Conservation (phyloP, 2,113 vertebrate genomes). For the Formicarius rufipectus region DNA sequence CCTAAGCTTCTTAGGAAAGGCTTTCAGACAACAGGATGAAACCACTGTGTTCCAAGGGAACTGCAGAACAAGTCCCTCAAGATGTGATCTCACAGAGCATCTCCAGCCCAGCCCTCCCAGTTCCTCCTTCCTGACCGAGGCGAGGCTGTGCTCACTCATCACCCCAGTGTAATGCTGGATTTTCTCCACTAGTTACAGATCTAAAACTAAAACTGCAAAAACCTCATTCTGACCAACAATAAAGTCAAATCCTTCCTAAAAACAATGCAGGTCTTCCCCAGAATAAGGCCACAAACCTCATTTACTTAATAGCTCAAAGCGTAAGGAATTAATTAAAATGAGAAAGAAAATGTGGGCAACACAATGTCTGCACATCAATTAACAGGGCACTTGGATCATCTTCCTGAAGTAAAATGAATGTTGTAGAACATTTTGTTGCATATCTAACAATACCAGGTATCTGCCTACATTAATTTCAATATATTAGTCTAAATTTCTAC, state of each 20-base stretch:
- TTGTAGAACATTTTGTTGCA: neutral
- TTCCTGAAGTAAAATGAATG: neutral
- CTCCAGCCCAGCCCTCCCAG: neutral
- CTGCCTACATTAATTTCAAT: neutral
- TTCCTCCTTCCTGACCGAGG: neutral
- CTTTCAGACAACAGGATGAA: neutral
- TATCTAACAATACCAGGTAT: neutral
- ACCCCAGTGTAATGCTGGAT: neutral
- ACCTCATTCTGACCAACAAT: neutral
- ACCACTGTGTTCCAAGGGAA: neutral
- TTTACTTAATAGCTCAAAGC: neutral
- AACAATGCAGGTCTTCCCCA: neutral
- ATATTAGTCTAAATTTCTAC: neutral
- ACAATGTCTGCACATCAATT: neutral
- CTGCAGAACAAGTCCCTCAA: neutral
- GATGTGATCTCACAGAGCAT: neutral
- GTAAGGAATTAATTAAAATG: neutral
- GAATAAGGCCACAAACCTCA: neutral
- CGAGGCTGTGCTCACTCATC: neutral
- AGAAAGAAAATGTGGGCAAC: neutral
- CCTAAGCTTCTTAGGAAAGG: neutral
- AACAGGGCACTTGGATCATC: neutral
- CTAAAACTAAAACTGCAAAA: neutral
- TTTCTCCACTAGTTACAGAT: neutral
- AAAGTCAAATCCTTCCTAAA: neutral